Conservation (phyloP, 2,113 vertebrate species). For the Leptobrachium leishanense region DNA sequence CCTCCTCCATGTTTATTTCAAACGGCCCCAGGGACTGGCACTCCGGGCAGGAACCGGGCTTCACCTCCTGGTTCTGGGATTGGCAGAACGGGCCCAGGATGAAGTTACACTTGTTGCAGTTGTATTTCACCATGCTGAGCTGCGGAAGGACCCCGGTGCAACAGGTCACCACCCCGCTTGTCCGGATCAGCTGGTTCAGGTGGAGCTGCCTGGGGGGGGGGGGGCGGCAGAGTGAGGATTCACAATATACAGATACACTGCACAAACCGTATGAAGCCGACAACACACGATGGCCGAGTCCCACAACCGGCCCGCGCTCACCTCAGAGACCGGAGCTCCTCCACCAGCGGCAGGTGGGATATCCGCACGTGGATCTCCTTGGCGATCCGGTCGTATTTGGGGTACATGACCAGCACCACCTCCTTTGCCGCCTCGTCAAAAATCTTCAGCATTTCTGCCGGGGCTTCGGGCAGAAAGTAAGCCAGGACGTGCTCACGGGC, state of each 20-base stretch:
- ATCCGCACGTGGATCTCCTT: constrained; percentile 92
- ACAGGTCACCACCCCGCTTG: constrained; percentile 92
- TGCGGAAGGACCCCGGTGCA: constrained; percentile 93
- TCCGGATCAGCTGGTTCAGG: constrained; percentile 95
- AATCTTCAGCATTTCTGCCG: constrained; percentile 92
- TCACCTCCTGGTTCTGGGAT: constrained; percentile 97
- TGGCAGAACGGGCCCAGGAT: constrained; percentile 93
- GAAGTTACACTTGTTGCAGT: constrained; percentile 94
- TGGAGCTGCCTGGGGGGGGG: constrained; percentile 82
- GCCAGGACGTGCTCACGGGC: constrained; percentile 93
- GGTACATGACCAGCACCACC: constrained; percentile 95
- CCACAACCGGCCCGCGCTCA: constrained; percentile 51
- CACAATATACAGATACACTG: too few species aligned
- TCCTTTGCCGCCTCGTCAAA: constrained; percentile 95
- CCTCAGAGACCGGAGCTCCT: constrained; percentile 92
- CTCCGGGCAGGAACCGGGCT: constrained; percentile 93
- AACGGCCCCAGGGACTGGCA: constrained; percentile 94
- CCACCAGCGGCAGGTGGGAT: constrained; percentile 91
- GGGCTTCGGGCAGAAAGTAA: constrained; percentile 94
- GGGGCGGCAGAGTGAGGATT: too few species aligned
- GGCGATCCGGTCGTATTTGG: constrained; percentile 92
- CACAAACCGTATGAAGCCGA: not conserved
- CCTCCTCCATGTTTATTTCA: constrained; percentile 99
- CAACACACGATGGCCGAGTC: not conserved
- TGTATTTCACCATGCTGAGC: constrained; percentile 96